A percentile compares a stretch with the other conserved stretches of the same genome.
Evolutionary conservation across 2,888 invertebrate species (phyloP).

Genomic region (Neoascia interrupta): DNA sequence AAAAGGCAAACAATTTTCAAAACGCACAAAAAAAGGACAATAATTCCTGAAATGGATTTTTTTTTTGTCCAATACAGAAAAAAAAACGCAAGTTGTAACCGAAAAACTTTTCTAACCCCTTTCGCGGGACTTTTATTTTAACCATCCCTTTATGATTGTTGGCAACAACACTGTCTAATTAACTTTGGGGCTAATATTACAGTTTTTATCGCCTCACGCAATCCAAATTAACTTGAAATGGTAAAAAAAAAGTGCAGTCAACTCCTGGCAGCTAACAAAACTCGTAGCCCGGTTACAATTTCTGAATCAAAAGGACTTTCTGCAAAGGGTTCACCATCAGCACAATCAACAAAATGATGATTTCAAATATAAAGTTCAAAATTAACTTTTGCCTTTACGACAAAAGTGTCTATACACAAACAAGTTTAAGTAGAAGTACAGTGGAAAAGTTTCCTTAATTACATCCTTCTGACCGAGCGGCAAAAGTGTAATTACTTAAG

Average conservation of each 20-base stretch:
- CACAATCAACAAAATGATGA: constrained; percentile 24
- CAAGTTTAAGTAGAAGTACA: background rate
- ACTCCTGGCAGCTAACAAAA: constrained; percentile 29
- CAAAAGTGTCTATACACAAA: constrained; percentile 29
- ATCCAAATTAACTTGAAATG: constrained; percentile 79
- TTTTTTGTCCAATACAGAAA: constrained; percentile 30
- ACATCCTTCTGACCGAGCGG: constrained; percentile 62
- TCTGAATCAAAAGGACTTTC: constrained; percentile 23
- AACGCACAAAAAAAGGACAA: background rate
- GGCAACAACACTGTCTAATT: constrained; percentile 70
- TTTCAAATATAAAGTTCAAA: constrained; percentile 62
- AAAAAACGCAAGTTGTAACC: constrained; percentile 27
- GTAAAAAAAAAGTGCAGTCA: constrained; percentile 72
- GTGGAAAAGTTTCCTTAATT: constrained; percentile 64
- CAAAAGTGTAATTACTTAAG: constrained; percentile 63
- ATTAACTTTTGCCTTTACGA: constrained; percentile 63
- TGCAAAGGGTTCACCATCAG: too few species aligned
- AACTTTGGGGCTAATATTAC: constrained; percentile 69
- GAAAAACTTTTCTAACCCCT: constrained; percentile 52
- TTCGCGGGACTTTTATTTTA: constrained; percentile 20
- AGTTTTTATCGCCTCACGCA: constrained; percentile 76
- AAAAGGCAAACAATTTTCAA: constrained; percentile 9
- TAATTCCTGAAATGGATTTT: constrained; percentile 59
- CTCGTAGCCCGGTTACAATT: constrained; percentile 24
- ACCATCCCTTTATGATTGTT: constrained; percentile 47